A percentile compares a stretch with the other conserved stretches of the same genome.
Evolutionary conservation across 2,888 invertebrate species (phyloP).

Genomic region (Anoplius nigerrimus): DNA sequence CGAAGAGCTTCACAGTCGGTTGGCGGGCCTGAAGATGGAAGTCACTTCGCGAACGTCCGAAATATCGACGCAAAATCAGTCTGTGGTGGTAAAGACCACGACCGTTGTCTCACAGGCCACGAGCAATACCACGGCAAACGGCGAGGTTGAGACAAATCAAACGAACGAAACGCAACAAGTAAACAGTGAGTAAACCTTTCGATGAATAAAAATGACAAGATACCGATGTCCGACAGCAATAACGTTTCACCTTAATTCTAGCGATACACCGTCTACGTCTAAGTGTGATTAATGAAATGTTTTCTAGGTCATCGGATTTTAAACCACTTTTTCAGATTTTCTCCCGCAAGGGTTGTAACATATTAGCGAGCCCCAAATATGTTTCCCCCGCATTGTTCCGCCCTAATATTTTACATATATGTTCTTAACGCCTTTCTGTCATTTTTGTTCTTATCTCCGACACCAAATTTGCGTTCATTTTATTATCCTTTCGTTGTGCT

Average conservation of each 20-base stretch:
- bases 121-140: slow-evolving; percentile 70
- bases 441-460: slow-evolving; percentile 12
- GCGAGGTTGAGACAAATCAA: slow-evolving; percentile 69
- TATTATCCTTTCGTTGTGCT: slow-evolving; percentile 45
- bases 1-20: slow-evolving; percentile 70
- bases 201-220: slow-evolving; percentile 17
- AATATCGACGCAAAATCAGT: slow-evolving; percentile 59
- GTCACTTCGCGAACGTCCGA: slow-evolving; percentile 72
- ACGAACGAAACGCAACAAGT: slow-evolving; percentile 69
- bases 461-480: slow-evolving; percentile 30
- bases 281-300: slow-evolving; percentile 19
- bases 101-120: slow-evolving; percentile 71
- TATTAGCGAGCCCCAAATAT: too few species aligned
- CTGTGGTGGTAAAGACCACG: slow-evolving; percentile 61
- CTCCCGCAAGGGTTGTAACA: not conserved
- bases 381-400: too few species aligned
- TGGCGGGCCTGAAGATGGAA: slow-evolving; percentile 73
- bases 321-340: slow-evolving; percentile 22
- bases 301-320: slow-evolving; percentile 30
- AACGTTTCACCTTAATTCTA: not conserved
- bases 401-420: too few species aligned
- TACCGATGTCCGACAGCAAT: slow-evolving; percentile 2
- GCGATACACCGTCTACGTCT: not conserved
- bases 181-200: slow-evolving; percentile 69
- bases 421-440: slow-evolving; percentile 1